Evolutionary conservation across 1,140 invertebrate species (phyloP), one percentile per base, ranked within the genome.

Genomic region (Ostrea edulis): DNA sequence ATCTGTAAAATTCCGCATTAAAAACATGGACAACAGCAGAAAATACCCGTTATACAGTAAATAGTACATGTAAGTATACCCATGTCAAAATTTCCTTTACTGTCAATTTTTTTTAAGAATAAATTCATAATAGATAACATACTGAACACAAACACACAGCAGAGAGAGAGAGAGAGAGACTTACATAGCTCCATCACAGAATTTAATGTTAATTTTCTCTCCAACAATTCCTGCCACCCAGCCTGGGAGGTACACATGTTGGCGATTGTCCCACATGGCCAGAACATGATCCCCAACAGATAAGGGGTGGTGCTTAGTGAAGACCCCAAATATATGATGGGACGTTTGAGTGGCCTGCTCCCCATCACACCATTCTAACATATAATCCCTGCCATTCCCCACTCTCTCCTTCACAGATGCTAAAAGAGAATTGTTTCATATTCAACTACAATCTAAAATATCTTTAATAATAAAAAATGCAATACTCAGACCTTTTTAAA

Each of bases 311-410:
- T 89, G 89, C 62, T 89, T 89, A 53, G 89, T 89, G 77, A 87
- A 89, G 0, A 86, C 84, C 7, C 89, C 89, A 83, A 89, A 89
- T 82, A 89, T 87, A 71, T 89, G 84, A 25, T 87, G 86, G 17
- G 89, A 89, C 5, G 86, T 87, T 51, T 89, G 89, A 2, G 62
- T 58, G 22, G 89, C 12, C 44, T 68, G 71, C 11, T 84, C 58
- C 12, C 89, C 89, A 87, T 89, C 89, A 89, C 89, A 89, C 89
- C 89, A 89, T 55, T 89, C 89, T 44, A 89, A 25, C 9, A 87
- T 12, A 44, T 89, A 89, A n/a, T 87, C 86, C 53, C 88, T 52
- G 11, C 88, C 88, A 65, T 87, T 89, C 54, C 88, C 88, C 9
- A 89, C 86, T 81, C 88, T 86, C 8, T 87, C 83, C 86, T 89